phyloP scores from a whole-genome alignment of 2,797 vertebrate genomes.

The Cyclopterus lumpus region DNA sequence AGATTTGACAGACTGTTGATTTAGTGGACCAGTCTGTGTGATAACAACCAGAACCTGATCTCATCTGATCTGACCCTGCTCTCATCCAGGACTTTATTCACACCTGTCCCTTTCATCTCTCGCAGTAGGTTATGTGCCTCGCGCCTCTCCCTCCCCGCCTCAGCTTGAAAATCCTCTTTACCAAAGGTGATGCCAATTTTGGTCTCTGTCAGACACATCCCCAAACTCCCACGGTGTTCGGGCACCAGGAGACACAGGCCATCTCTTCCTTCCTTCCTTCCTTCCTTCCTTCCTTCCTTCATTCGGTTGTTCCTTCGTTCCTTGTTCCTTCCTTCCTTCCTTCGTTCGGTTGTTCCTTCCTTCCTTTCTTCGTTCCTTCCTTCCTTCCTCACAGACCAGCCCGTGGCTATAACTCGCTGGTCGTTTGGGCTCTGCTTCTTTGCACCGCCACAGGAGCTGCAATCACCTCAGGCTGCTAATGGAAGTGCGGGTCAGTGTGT shows the following conservation, averaged over 20 bases:
- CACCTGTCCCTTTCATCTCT: neutral
- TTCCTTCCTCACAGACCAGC: conserved; percentile 64
- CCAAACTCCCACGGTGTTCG: neutral
- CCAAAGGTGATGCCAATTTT: neutral
- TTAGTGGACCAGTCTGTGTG: conserved; percentile 38
- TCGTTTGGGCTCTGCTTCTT: conserved; percentile 75
- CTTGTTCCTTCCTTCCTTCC: too few species aligned
- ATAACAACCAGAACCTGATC: conserved; percentile 63
- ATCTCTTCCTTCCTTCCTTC: neutral
- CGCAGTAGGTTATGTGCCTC: neutral
- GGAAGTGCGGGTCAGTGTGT: conserved; percentile 52
- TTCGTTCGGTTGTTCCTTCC: too few species aligned
- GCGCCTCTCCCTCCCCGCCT: neutral
- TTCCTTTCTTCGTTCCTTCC: neutral
- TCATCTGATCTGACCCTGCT: conserved; percentile 64
- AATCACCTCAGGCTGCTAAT: conserved; percentile 73
- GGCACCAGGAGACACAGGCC: neutral
- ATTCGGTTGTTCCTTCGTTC: too few species aligned
- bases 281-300: conserved; percentile 1
- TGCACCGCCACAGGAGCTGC: conserved; percentile 35
- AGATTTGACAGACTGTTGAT: neutral
- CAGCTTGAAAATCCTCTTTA: neutral
- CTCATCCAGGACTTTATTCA: conserved; percentile 50
- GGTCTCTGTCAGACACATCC: conserved; percentile 4
- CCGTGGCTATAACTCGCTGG: conserved; percentile 61